phyloP scores from a whole-genome alignment of 2,797 vertebrate genomes.

The Picus viridis region DNA sequence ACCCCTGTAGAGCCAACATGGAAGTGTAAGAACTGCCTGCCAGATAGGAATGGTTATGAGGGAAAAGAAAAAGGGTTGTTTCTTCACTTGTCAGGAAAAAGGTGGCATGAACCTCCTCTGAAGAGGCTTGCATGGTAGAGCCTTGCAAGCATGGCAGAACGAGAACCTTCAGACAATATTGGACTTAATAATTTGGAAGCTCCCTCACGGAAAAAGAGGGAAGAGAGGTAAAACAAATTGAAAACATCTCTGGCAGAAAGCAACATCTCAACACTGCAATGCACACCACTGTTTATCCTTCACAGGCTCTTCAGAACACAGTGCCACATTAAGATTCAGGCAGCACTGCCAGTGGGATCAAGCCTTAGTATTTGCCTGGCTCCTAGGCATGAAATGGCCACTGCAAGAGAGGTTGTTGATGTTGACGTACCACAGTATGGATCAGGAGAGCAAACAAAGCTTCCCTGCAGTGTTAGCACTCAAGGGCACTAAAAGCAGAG shows the following conservation, averaged over 20 bases:
- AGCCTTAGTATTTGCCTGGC: not conserved
- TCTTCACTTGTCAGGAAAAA: not conserved
- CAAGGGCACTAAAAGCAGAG: not conserved
- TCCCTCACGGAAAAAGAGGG: not conserved
- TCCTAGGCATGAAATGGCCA: not conserved
- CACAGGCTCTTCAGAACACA: not conserved
- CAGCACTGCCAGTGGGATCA: not conserved
- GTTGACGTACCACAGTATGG: accelerated
- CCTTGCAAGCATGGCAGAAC: accelerated
- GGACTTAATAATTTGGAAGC: not conserved
- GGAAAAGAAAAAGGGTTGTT: not conserved
- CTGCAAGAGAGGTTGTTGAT: not conserved
- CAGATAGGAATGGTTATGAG: not conserved
- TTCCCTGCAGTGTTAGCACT: not conserved
- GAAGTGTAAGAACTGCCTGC: not conserved
- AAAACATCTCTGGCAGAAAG: not conserved
- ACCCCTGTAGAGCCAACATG: not conserved
- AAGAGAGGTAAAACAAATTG: not conserved
- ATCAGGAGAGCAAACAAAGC: not conserved
- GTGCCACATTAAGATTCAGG: not conserved
- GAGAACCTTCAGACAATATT: not conserved
- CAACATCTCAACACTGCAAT: not conserved
- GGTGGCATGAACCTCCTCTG: not conserved
- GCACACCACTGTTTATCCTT: not conserved
- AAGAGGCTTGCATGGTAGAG: not conserved